phyloP scores from a whole-genome alignment of 2,888 invertebrate genomes.

The Xanthostigma xanthostigma region DNA sequence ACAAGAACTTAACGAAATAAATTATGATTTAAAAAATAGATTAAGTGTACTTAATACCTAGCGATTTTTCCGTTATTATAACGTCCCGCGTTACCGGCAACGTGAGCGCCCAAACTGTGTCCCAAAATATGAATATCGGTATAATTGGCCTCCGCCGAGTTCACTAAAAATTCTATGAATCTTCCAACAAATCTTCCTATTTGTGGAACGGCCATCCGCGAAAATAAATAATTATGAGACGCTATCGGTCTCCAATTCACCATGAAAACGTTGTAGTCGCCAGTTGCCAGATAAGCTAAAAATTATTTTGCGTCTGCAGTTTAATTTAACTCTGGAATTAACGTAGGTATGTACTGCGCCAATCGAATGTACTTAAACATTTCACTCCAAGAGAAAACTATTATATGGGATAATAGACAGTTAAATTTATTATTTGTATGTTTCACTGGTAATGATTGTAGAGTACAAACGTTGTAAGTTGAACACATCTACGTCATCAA shows the following conservation, averaged over 20 bases:
- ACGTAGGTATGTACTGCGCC: no score
- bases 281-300: constrained; percentile 2
- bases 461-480: no score
- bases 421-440: no score
- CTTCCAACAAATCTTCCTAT: not conserved
- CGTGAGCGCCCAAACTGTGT: constrained; percentile 2
- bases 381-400: no score
- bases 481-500: no score
- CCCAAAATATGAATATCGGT: constrained; percentile 1
- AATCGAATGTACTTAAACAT: no score
- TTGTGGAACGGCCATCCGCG: not conserved
- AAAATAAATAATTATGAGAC: not conserved
- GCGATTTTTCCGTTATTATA: not conserved
- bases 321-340: not conserved
- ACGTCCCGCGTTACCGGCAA: constrained; percentile 1
- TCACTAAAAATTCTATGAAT: not conserved
- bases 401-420: no score
- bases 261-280: not conserved
- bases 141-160: not conserved
- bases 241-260: constrained; percentile 1
- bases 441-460: no score
- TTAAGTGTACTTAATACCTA: not conserved
- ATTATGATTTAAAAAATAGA: not conserved
- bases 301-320: not conserved
- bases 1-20: not conserved